phyloP scores from a whole-genome alignment of 2,113 vertebrate species.

The Myocastor coypus region DNA sequence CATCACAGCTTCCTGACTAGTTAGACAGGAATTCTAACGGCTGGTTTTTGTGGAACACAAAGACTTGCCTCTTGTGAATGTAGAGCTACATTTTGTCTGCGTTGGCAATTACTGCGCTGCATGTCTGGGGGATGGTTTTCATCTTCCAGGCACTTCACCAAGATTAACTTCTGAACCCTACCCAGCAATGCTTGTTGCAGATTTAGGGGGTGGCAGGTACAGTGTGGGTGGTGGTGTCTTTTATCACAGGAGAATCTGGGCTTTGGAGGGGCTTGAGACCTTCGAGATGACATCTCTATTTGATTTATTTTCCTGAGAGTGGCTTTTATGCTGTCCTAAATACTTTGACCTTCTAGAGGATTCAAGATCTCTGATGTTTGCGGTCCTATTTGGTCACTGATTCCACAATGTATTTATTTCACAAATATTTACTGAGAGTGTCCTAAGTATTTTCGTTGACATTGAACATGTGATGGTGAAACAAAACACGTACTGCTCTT shows the following conservation, averaged over 20 bases:
- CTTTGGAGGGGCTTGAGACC: background rate
- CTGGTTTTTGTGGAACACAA: constrained; percentile 58
- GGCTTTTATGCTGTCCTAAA: background rate
- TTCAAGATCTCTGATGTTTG: background rate
- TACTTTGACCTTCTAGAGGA: background rate
- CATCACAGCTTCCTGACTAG: constrained; percentile 31
- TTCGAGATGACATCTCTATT: background rate
- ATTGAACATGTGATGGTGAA: background rate
- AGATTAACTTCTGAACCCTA: constrained; percentile 69
- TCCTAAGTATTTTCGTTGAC: background rate
- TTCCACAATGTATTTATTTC: background rate
- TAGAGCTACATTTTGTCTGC: constrained; percentile 52
- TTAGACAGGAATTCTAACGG: constrained; percentile 67
- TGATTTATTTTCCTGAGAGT: background rate
- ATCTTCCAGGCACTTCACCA: constrained; percentile 55
- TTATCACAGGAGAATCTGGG: background rate
- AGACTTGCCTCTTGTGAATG: constrained; percentile 62
- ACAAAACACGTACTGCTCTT: background rate
- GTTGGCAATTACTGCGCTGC: constrained; percentile 49
- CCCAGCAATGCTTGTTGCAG: background rate
- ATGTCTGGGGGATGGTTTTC: constrained; percentile 20
- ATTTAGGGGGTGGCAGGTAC: background rate
- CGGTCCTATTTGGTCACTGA: background rate
- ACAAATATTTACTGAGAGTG: background rate
- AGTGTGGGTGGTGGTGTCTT: background rate